Base-by-base conservation (phyloP, 2,888 invertebrate species). In the Orthosia incerta region DNA sequence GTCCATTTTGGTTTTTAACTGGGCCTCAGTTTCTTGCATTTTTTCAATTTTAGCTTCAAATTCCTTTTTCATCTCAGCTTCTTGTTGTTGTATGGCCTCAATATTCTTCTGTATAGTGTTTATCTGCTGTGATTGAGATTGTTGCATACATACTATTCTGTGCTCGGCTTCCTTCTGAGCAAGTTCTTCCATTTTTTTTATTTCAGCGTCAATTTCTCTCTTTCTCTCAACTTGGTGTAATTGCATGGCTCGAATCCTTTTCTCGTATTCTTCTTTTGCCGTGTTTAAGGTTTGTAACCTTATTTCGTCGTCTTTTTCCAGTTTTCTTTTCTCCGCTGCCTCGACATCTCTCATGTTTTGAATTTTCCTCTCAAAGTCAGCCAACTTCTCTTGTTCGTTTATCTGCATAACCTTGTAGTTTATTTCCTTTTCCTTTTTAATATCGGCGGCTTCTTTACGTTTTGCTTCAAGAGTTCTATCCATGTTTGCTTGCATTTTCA, bases 81-180 rank as follows among this genome's bases (percentile, higher is more conserved):
- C 80, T 0, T 46, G 46, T 56, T 64, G 55, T 26, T 65, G 23
- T 23, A 74, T 65, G 56, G 18, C 46, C 48, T 74, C 18, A 51
- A 76, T 74, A 9, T 61, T 65, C 4, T 39, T 31, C 31, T 61
- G 11, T 18, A 59, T 48, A 16, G 2, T 18, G 4, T 9, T 46
- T 64, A 18, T n/a, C 31, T 74, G 63, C 73, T 62, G n/a, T 13
- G 51, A 72, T 39, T 59, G 26, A n/a, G 59, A 31, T 62, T 62
- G 79, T 63, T 79, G 57, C 79, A 63, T 45, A 26, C 26, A 26
- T 26, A 63, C 53, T 51, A 76, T 73, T 63, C 80, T 53, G 18
- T 76, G 62, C 39, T 76, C 53, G 4, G 79, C 53, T 79, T 79
- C 62, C 20, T 45, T 48, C 9, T 53, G 39, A 3, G 39, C 48